Base-by-base conservation (phyloP, 2,888 invertebrate genomes). In the Cephus pygmeus region DNA sequence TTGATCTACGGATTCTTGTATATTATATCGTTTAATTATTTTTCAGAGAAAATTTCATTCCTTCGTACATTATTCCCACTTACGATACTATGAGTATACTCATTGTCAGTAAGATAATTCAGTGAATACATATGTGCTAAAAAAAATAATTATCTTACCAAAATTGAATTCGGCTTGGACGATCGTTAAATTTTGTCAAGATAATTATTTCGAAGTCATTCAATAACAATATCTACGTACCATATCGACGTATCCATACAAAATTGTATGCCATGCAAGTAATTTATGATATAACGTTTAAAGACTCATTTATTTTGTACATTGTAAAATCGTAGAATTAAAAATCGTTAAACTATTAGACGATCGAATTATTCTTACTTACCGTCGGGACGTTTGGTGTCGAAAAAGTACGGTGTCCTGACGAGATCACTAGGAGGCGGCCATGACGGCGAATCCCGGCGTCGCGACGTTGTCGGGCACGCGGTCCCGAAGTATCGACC, bases 401-500 rank as follows among this genome's bases (percentile, higher is more conserved):
- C 56, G 56, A 23, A 9, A 56, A 56, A 56, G 56, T 56, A 56
- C 56, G 56, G 33, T 34, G 71, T 71, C 71, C 71, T 34, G 71
- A n/a, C 71, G 71, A 71, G 31, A 71, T 71, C 71, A 71, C 75
- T 78, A 75, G 77, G 82, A 81, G 83, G 88, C 88, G 86, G 90
- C 89, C 90, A 90, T 90, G 89, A 86, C 88, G 82, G 86, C 84
- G 87, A 87, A 91, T 90, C 90, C 89, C 87, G 84, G 87, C 90
- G 90, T 90, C 90, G 90, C 89, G 90, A 89, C 88, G 89, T 88
- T 87, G 87, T 85, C 88, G 85, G 87, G 84, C 86, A 86, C 88
- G 86, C 89, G 85, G 84, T 85, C 86, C 87, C 88, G 85, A 88
- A 90, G 90, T 91, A 91, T 91, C 90, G 91, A 91, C 91, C 91